Evolutionary conservation across 2,113 vertebrate species (phyloP).

Genomic region (Anthoscopus minutus): DNA sequence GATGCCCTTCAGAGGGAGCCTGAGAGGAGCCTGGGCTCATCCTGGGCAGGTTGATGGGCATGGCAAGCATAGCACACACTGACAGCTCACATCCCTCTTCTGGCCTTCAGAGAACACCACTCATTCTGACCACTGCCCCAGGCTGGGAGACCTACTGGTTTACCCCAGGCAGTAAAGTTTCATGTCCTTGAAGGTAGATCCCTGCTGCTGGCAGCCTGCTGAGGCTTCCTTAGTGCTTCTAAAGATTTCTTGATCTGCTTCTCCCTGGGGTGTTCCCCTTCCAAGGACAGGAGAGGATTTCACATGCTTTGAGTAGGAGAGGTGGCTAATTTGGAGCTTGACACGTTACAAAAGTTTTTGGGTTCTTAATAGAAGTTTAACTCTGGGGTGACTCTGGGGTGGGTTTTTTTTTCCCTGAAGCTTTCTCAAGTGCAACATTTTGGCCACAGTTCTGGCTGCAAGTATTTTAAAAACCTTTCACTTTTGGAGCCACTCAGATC

Average conservation of each 20-base stretch:
- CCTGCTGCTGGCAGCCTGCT: background rate
- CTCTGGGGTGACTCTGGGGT: background rate
- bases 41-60: background rate
- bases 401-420: rapidly evolving
- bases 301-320: background rate
- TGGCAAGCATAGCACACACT: background rate
- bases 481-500: background rate
- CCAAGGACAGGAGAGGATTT: background rate
- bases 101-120: background rate
- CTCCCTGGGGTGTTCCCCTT: background rate
- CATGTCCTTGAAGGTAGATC: background rate
- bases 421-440: background rate
- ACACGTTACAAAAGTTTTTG: rapidly evolving
- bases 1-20: background rate
- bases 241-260: background rate
- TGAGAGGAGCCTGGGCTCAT: background rate
- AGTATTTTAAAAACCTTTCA: background rate
- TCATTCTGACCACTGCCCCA: background rate
- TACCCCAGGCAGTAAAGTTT: background rate
- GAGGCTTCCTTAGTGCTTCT: background rate
- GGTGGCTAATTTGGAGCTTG: background rate
- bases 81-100: background rate
- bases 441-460: background rate
- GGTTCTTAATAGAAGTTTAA: background rate
- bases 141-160: background rate